A percentile compares a stretch with the other conserved stretches of the same genome.
phyloP scores from a whole-genome alignment of 2,797 vertebrate species.

The Microchirus variegatus region DNA sequence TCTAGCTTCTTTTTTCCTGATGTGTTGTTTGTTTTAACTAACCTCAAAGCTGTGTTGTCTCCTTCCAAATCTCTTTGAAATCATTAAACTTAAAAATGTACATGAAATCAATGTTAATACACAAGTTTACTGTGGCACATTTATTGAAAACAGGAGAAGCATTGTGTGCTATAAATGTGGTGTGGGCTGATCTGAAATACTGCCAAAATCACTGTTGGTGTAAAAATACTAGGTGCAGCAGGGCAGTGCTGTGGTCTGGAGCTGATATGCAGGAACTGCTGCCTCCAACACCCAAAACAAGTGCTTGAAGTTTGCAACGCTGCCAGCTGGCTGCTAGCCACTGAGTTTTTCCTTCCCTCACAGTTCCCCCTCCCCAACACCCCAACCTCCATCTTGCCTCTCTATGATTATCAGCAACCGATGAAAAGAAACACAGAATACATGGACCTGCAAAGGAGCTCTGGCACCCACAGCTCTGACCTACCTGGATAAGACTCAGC shows the following conservation, averaged over 20 bases:
- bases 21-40: no score
- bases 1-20: no score
- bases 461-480: slow-evolving; percentile 13
- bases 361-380: slow-evolving; percentile 9
- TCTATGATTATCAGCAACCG: slow-evolving; percentile 33
- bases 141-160: neutral
- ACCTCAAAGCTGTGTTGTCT: no score
- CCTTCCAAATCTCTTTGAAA: no score
- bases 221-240: slow-evolving; percentile 63
- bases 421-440: slow-evolving; percentile 34
- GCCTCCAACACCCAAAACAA: slow-evolving; percentile 57
- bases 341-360: neutral
- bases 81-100: no score
- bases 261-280: slow-evolving; percentile 47
- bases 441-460: slow-evolving; percentile 25
- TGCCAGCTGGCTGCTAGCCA: slow-evolving; percentile 64
- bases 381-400: slow-evolving; percentile 34
- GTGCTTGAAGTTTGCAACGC: slow-evolving; percentile 31
- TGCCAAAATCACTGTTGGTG: slow-evolving; percentile 43
- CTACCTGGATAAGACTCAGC: slow-evolving; percentile 26
- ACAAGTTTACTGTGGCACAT: neutral
- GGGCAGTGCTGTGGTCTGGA: slow-evolving; percentile 31
- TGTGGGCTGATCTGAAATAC: slow-evolving; percentile 23
- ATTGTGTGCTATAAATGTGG: neutral
- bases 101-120: no score